Percentiles rank a stretch among this genome's conserved stretches.
Evolutionary conservation across 92 coral and sea anemone species (phyloP).

Genomic region (Diadumene lineata): DNA sequence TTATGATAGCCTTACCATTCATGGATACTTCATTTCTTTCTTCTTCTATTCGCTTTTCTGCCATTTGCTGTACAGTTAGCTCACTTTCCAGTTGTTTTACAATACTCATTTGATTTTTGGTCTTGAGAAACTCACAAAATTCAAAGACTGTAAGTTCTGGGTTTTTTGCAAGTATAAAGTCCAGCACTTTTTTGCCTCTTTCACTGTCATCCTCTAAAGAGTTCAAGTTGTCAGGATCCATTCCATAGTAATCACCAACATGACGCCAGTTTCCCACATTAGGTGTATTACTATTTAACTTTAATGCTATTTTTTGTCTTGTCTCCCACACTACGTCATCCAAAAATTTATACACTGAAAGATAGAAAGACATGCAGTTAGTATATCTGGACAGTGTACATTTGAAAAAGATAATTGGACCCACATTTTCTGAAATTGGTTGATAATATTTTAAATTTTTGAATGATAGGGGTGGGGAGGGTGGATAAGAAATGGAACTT

Average conservation of each 20-base stretch:
- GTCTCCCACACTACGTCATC: background rate
- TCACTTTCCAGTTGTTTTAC: slow-evolving; percentile 3
- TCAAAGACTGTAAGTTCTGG: slow-evolving; percentile 27
- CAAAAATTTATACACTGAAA: slow-evolving; percentile 10
- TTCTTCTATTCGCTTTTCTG: background rate
- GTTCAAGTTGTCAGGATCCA: background rate
- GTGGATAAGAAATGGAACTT: too few species aligned
- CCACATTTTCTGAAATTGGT: too few species aligned
- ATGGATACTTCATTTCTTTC: background rate
- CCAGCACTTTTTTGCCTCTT: slow-evolving; percentile 1
- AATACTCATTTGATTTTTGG: slow-evolving; percentile 16
- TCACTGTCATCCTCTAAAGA: background rate
- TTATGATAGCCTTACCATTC: slow-evolving; percentile 16
- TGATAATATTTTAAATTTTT: too few species aligned
- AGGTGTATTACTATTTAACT: background rate
- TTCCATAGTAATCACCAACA: slow-evolving; percentile 17
- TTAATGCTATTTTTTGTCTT: background rate
- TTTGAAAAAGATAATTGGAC: background rate
- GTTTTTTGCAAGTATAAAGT: background rate
- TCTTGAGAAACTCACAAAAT: slow-evolving; percentile 26
- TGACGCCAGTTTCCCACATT: slow-evolving; percentile 24
- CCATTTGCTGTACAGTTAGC: background rate
- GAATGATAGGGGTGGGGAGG: too few species aligned
- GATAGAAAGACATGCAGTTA: background rate
- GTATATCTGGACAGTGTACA: background rate